Evolutionary conservation across 2,797 vertebrate species (phyloP), one percentile per base, ranked within the genome.

Genomic region (Halcyon leucocephala): DNA sequence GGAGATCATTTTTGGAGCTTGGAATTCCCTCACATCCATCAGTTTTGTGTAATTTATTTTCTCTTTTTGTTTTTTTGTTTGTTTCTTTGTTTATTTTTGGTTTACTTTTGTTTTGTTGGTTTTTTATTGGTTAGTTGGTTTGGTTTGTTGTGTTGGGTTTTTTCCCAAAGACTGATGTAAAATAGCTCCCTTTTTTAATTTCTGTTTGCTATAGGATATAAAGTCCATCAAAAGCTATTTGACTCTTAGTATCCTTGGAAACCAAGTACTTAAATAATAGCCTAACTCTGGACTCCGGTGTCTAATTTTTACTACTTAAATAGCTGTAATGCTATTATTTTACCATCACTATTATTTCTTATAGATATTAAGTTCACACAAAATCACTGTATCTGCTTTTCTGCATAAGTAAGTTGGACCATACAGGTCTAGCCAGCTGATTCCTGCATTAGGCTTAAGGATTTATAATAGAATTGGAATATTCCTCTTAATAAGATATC

Each of bases 401-500:
- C 33, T 69, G n/a, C 2, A 3, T 55, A 66, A 89, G 24, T 54
- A 66, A 89, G 24, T 54, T 74, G 83, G 20, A 82, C 14, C 33
- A 52, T 74, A 44, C 12, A 67, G 20, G 24, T 92, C 42, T 57
- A 83, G 54, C 39, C n/a, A 94, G 48, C 9, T 83, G 88, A 65
- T 46, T 83, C 15, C 18, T 86, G 17, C 28, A 79, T 72, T 61
- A 67, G 25, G 10, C 7, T 69, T 78, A 81, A 85, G 57, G n/a
- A 78, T 76, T 93, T 90, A 48, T 33, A 60, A 26, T 25, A 78
- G 54, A 93, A 76, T 42, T 76, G 65, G 57, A 69, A 88, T 87
- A 93, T 88, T 46, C 14, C 22, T 91, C 26, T 86, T 89, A 82
- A 76, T 69, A 91, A 94, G 83, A 66, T 82, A 86, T 44, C 46